Evolutionary conservation across 2,797 vertebrate species (phyloP).

Genomic region (Myiothlypis coronata): DNA sequence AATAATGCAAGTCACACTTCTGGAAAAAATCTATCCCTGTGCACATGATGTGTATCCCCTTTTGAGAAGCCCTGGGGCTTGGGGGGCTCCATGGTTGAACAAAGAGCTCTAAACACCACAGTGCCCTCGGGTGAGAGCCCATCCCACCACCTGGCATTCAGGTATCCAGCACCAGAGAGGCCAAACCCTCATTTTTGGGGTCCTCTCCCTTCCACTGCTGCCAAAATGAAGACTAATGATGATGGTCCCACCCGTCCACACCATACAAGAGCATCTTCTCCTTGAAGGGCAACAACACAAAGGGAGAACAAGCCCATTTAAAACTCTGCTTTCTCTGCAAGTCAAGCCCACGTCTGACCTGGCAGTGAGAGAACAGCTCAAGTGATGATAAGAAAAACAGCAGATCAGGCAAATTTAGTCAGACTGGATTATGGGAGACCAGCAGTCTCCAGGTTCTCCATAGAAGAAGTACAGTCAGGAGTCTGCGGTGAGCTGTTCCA

Average conservation of each 20-base stretch:
- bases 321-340: slow-evolving; percentile 31
- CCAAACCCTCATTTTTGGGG: not conserved
- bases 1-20: rapidly evolving
- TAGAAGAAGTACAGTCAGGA: slow-evolving; percentile 65
- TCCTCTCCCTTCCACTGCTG: not conserved
- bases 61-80: not conserved
- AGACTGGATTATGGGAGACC: slow-evolving; percentile 62
- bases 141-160: not conserved
- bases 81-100: rapidly evolving
- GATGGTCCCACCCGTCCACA: not conserved
- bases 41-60: rapidly evolving
- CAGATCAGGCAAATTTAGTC: slow-evolving; percentile 68
- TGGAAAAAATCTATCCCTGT: not conserved
- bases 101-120: not conserved
- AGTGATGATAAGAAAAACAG: slow-evolving; percentile 74
- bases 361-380: slow-evolving; percentile 56
- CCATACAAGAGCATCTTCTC: not conserved
- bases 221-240: not conserved
- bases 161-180: not conserved
- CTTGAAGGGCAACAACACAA: not conserved
- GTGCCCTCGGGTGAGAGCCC: not conserved
- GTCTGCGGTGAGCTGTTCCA: slow-evolving; percentile 69
- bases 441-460: slow-evolving; percentile 49
- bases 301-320: slow-evolving; percentile 6
- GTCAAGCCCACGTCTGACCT: slow-evolving; percentile 55